phyloP scores from a whole-genome alignment of 2,888 invertebrate genomes.

The Plagodis dolabraria region DNA sequence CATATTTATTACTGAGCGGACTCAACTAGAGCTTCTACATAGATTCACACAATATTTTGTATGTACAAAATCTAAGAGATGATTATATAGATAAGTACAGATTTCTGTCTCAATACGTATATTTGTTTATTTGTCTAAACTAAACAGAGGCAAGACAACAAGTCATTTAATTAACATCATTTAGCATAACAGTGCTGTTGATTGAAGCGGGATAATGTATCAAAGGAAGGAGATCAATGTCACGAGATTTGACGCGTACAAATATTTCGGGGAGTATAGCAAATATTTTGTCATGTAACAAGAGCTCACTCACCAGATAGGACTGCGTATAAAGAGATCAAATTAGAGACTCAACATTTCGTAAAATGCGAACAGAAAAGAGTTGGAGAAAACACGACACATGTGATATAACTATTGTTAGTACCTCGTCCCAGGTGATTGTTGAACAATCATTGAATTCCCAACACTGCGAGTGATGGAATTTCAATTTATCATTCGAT shows the following conservation, averaged over 20 bases:
- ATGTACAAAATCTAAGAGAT: too few relatives aligned
- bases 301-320: slow-evolving; percentile 1
- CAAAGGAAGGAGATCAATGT: slow-evolving; percentile 3
- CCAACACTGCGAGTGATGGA: too few relatives aligned
- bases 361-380: slow-evolving; percentile 9
- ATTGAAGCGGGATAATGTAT: slow-evolving; percentile 1
- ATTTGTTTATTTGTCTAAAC: too few relatives aligned
- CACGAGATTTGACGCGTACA: not conserved
- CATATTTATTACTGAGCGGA: too few relatives aligned
- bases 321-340: slow-evolving; percentile 4
- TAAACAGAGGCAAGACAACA: not conserved
- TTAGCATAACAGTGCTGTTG: slow-evolving; percentile 3
- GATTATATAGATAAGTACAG: too few relatives aligned
- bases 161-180: slow-evolving; percentile 5
- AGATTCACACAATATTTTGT: too few relatives aligned
- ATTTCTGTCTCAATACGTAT: too few relatives aligned
- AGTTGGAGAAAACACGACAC: not conserved
- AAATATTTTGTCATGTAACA: not conserved
- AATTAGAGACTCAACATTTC: slow-evolving; percentile 4
- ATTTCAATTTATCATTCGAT: too few relatives aligned
- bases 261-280: not conserved
- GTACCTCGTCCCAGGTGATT: too few relatives aligned
- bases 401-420: not conserved
- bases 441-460: too few relatives aligned
- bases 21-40: too few relatives aligned